phyloP scores from a whole-genome alignment of 2,888 invertebrate species.

The Cephus pulcher region DNA sequence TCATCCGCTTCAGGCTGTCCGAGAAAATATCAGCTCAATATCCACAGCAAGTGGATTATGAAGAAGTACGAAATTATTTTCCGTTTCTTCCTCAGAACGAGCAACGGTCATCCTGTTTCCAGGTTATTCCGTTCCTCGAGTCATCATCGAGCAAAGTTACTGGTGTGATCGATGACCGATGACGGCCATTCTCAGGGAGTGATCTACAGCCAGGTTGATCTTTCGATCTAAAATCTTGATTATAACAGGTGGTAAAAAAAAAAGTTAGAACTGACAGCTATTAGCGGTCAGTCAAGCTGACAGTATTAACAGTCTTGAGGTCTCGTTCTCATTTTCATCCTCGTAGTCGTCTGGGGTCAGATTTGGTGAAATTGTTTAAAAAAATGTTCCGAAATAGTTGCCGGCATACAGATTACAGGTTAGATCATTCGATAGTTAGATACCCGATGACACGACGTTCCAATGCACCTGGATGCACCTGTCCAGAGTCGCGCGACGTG shows the following conservation, averaged over 20 bases:
- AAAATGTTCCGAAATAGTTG: background rate
- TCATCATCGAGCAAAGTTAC: background rate
- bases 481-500: slow-evolving; percentile 41
- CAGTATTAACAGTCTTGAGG: background rate
- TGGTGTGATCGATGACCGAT: background rate
- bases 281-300: slow-evolving; percentile 11
- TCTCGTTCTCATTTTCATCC: background rate
- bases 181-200: background rate
- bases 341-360: background rate
- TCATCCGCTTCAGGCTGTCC: background rate
- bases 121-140: background rate
- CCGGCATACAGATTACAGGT: background rate
- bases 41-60: background rate
- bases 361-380: background rate
- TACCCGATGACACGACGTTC: background rate
- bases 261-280: slow-evolving; percentile 18
- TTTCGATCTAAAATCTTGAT: slow-evolving; percentile 10
- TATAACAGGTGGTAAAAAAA: slow-evolving; percentile 32
- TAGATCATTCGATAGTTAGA: background rate
- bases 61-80: background rate
- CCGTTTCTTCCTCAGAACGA: background rate
- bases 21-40: background rate
- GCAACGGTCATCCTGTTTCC: background rate
- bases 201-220: background rate
- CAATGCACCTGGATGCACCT: slow-evolving; percentile 52